Conservation (phyloP, 2,113 vertebrate genomes). For the Phainopepla nitens region DNA sequence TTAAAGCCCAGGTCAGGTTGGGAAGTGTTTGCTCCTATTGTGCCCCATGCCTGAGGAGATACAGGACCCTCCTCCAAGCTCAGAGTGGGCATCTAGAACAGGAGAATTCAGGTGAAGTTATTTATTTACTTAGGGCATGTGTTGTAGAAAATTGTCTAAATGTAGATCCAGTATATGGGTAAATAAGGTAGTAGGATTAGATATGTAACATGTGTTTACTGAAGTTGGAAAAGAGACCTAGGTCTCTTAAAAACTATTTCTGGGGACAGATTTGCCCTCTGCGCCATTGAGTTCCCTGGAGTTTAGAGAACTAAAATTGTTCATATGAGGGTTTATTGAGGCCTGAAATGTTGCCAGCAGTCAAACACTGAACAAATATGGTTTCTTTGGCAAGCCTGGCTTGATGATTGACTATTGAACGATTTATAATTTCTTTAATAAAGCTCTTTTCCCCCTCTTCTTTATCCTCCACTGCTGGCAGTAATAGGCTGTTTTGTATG, state of each 20-base stretch:
- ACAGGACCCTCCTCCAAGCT: neutral
- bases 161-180: neutral
- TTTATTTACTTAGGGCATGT: neutral
- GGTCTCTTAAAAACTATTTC: fast-evolving
- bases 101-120: neutral
- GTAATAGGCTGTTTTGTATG: neutral
- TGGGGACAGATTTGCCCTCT: neutral
- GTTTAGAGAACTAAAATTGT: neutral
- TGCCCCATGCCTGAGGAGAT: neutral
- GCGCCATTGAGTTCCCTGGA: fast-evolving
- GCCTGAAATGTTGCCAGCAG: neutral
- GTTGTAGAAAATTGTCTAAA: neutral
- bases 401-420: neutral
- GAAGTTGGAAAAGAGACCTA: neutral
- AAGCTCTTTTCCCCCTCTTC: fast-evolving
- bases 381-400: neutral
- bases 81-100: fast-evolving
- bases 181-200: neutral
- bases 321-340: neutral
- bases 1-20: fast-evolving
- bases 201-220: neutral
- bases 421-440: neutral
- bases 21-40: fast-evolving
- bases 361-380: neutral
- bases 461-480: fast-evolving